Evolutionary conservation across 2,113 vertebrate genomes (phyloP).

Genomic region (Litocranius walleri): DNA sequence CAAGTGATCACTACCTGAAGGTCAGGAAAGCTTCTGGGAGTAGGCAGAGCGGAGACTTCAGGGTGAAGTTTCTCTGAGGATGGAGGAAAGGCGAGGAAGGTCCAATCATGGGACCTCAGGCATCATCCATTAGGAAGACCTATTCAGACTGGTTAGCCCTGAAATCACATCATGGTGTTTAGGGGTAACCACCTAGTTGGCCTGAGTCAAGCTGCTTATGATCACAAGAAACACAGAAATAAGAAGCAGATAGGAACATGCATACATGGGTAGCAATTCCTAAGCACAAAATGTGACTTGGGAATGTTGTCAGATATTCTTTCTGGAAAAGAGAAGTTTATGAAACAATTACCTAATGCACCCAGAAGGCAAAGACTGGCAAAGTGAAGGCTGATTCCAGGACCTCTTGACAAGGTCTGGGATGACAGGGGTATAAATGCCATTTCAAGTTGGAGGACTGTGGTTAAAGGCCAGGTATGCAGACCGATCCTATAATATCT

Average conservation of each 20-base stretch:
- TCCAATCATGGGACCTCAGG: background rate
- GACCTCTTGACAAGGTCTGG: slow-evolving; percentile 16
- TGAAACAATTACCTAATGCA: slow-evolving; percentile 23
- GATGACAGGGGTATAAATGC: slow-evolving; percentile 23
- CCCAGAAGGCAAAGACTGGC: slow-evolving; percentile 45
- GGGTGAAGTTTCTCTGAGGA: background rate
- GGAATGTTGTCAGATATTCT: background rate
- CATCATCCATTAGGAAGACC: background rate
- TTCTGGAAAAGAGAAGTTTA: background rate
- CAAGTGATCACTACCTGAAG: background rate
- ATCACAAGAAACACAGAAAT: background rate
- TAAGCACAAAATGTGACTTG: background rate
- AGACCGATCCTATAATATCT: background rate
- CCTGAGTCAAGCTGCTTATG: background rate
- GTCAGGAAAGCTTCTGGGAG: background rate
- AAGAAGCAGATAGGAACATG: background rate
- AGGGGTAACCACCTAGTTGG: background rate
- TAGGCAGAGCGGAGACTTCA: background rate
- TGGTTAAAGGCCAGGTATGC: background rate
- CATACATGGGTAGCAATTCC: background rate
- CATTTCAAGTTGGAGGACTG: background rate
- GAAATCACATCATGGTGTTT: background rate
- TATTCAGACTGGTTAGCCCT: background rate
- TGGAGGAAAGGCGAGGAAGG: background rate
- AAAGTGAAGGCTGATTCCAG: background rate